These are phyloP conservation scores for Eufriesea mexicana DNA, from an alignment of 1,140 invertebrate genomes.

Conservation along the genomic window DNA sequence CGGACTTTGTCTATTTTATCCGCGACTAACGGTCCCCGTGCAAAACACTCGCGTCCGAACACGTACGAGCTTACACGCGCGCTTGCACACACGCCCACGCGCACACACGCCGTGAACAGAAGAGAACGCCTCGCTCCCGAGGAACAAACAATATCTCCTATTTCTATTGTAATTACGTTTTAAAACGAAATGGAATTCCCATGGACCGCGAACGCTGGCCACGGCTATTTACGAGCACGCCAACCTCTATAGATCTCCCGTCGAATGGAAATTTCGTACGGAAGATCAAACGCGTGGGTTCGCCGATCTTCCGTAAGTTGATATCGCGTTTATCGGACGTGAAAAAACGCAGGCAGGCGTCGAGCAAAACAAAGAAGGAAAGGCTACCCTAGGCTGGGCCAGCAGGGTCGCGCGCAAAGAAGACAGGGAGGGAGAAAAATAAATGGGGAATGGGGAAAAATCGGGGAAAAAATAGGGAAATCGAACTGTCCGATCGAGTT, in stretches of 20 bases:
- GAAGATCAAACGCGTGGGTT: constrained; percentile 32
- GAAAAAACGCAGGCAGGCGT: background rate
- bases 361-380: background rate
- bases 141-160: constrained; percentile 52
- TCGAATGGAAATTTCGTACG: constrained; percentile 36
- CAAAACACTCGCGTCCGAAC: background rate
- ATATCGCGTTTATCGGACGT: constrained; percentile 36
- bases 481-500: too few relatives aligned
- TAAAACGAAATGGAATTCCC: constrained; percentile 36
- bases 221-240: constrained; percentile 6
- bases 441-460: background rate
- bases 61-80: background rate
- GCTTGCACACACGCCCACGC: too few relatives aligned
- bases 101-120: background rate
- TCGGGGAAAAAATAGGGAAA: too few relatives aligned
- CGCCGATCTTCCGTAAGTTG: constrained; percentile 24
- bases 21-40: constrained; percentile 33
- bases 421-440: background rate
- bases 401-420: background rate
- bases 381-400: background rate
- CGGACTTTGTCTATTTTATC: constrained; percentile 63
- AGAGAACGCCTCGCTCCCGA: constrained; percentile 20
- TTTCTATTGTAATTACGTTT: constrained; percentile 50
- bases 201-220: background rate
- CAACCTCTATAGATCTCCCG: background rate